These are phyloP conservation scores for Malurus alboscapulatus DNA, from an alignment of 2,113 vertebrate species.

Conservation along the genomic window DNA sequence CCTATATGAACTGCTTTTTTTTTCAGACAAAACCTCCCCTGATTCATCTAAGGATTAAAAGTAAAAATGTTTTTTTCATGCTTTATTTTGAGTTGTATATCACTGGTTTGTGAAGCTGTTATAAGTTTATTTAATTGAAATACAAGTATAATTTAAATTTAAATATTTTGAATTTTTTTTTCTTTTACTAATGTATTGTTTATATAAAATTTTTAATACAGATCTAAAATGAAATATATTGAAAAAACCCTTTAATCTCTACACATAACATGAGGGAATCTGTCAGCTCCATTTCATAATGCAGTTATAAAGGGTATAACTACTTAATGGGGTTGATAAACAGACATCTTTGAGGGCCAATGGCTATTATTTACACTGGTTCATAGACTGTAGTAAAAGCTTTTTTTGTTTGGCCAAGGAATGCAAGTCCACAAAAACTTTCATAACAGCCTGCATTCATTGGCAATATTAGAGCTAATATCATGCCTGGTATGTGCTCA, in stretches of 20 bases:
- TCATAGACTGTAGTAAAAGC: not conserved
- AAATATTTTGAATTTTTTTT: not conserved
- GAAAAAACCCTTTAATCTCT: not conserved
- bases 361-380: not conserved
- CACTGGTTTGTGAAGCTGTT: not conserved
- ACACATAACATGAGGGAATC: not conserved
- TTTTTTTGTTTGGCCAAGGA: not conserved
- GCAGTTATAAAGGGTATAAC: not conserved
- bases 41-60: not conserved
- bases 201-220: not conserved
- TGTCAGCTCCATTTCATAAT: conserved; percentile 14
- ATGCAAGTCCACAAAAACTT: not conserved
- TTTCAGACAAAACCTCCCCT: not conserved
- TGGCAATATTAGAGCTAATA: not conserved
- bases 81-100: not conserved
- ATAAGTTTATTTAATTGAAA: not conserved
- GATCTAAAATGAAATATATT: not conserved
- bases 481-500: not conserved
- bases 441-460: not conserved
- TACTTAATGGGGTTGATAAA: not conserved
- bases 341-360: not conserved
- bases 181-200: not conserved
- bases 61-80: not conserved
- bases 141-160: not conserved
- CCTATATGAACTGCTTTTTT: not conserved